phyloP scores from a whole-genome alignment of 2,797 vertebrate species.

The Aselliscus stoliczkanus region DNA sequence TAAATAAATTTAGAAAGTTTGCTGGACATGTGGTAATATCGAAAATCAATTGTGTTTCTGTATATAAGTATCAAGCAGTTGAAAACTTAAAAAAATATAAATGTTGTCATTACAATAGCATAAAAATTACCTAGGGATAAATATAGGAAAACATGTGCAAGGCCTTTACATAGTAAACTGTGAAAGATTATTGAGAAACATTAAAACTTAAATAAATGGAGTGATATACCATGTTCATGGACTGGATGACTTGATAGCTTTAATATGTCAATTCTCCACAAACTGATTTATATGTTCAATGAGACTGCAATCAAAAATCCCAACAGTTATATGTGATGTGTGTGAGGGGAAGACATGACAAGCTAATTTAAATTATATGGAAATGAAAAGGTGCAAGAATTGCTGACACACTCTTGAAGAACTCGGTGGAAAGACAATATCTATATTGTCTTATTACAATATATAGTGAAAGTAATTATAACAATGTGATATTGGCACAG shows the following conservation, averaged over 20 bases:
- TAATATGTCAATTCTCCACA: background rate
- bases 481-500: background rate
- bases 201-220: background rate
- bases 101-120: background rate
- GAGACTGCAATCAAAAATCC: background rate
- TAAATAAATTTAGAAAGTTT: background rate
- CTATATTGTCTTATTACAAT: background rate
- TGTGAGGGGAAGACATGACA: background rate
- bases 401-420: background rate
- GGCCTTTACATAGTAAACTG: background rate
- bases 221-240: background rate
- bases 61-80: background rate
- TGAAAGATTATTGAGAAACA: background rate
- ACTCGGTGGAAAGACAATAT: background rate
- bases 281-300: background rate
- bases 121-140: background rate
- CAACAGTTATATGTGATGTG: background rate
- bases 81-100: constrained; percentile 4
- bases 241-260: background rate
- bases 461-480: background rate
- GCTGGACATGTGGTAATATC: background rate
- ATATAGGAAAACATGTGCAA: background rate
- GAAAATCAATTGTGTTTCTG: background rate
- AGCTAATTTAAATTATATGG: constrained; percentile 2
- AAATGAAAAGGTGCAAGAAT: background rate